Evolutionary conservation across 1,140 invertebrate species (phyloP).

Genomic region (Panulirus ornatus): DNA sequence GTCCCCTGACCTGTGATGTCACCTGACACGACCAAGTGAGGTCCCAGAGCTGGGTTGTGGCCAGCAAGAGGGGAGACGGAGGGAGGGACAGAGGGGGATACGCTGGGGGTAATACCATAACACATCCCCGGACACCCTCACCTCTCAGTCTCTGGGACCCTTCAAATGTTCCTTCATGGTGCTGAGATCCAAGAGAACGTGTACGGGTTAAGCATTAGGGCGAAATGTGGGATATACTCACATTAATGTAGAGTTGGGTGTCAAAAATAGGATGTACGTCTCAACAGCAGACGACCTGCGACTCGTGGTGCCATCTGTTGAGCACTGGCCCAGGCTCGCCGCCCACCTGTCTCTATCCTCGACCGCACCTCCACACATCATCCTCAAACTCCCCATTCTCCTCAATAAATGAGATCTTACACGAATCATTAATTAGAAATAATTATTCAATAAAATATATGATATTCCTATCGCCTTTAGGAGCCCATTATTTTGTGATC

Average conservation of each 20-base stretch:
- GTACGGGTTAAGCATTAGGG: too few species aligned
- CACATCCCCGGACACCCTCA: neutral
- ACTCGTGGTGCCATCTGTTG: conserved; percentile 52
- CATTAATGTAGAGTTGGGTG: conserved; percentile 55
- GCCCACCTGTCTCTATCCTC: neutral
- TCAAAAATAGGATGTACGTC: conserved; percentile 46
- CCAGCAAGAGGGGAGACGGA: neutral
- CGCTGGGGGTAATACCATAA: neutral
- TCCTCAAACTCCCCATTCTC: too few species aligned
- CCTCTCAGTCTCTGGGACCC: too few species aligned
- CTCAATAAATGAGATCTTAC: too few species aligned
- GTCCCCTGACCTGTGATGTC: conserved; percentile 36
- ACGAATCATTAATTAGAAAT: too few species aligned
- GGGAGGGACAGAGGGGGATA: neutral
- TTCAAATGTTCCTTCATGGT: too few species aligned
- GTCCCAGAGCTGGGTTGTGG: neutral
- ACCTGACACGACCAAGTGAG: conserved; percentile 22
- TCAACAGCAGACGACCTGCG: conserved; percentile 61
- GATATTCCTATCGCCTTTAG: too few species aligned
- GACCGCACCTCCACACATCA: neutral
- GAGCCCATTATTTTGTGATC: too few species aligned
- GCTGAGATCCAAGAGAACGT: too few species aligned
- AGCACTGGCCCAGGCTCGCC: neutral
- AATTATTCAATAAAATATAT: too few species aligned
- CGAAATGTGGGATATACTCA: conserved; percentile 39